These are phyloP conservation scores for Magallana gigas DNA, from an alignment of 1,140 invertebrate species.

Conservation along the genomic window DNA sequence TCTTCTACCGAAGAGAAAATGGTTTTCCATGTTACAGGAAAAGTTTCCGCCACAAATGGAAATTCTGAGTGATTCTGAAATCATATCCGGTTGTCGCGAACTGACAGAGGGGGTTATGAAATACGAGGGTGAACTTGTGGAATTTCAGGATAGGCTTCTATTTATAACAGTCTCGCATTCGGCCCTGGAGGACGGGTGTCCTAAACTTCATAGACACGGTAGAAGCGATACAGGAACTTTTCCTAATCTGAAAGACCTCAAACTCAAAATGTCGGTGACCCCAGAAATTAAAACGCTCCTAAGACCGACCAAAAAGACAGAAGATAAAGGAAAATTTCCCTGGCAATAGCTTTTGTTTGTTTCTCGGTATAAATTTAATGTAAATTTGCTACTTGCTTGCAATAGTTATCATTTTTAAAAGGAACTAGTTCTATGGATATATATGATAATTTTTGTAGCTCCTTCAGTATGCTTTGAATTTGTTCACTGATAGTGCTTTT, in stretches of 20 bases:
- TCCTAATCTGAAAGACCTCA: constrained; percentile 60
- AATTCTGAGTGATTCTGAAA: constrained; percentile 71
- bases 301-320: constrained; percentile 24
- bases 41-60: constrained; percentile 76
- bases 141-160: constrained; percentile 73
- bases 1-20: constrained; percentile 73
- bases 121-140: constrained; percentile 74
- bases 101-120: constrained; percentile 76
- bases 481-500: too few species aligned
- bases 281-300: constrained; percentile 57
- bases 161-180: constrained; percentile 73
- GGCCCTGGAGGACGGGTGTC: constrained; percentile 59
- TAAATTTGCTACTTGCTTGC: too few species aligned
- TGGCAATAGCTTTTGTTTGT: neutral
- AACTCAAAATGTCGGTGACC: constrained; percentile 66
- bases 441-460: too few species aligned
- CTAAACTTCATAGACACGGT: constrained; percentile 68
- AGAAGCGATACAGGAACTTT: constrained; percentile 55
- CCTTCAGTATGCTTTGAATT: too few species aligned
- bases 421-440: too few species aligned
- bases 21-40: constrained; percentile 75
- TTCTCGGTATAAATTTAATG: too few species aligned
- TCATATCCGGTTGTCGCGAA: constrained; percentile 73
- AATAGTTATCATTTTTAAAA: too few species aligned
- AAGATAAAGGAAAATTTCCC: constrained; percentile 41